Conservation (phyloP, 1,140 invertebrate species). For the Pseudomyrmex sp. region DNA sequence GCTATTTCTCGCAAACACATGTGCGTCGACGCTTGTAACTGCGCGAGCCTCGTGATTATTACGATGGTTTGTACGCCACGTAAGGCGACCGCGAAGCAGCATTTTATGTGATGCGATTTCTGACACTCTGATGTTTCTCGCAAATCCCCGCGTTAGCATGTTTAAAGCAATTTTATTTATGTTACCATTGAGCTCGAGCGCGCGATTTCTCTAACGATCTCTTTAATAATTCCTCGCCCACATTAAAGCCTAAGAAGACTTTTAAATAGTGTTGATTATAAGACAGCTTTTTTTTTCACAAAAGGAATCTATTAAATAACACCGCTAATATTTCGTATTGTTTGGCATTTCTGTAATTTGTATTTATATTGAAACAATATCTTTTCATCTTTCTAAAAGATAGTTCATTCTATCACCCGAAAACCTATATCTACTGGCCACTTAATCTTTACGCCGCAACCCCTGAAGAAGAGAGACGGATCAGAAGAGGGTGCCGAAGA, state of each 20-base stretch:
- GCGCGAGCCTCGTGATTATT: not conserved
- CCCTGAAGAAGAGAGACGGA: conserved; percentile 39
- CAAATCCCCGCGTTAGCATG: not conserved
- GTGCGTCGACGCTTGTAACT: conserved; percentile 13
- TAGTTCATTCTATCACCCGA: not conserved
- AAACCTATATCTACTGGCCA: conserved; percentile 50
- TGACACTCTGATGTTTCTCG: not conserved
- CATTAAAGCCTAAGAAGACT: not conserved
- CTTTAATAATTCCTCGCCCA: not conserved
- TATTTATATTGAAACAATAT: conserved; percentile 3
- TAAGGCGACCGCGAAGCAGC: not conserved
- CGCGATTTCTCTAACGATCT: not conserved
- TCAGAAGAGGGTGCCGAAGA: conserved; percentile 70
- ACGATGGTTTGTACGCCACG: not conserved
- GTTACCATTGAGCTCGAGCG: not conserved
- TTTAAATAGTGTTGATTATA: not conserved
- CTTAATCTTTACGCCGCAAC: conserved; percentile 63
- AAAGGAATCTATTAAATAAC: not conserved
- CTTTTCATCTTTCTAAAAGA: conserved; percentile 9
- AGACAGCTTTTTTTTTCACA: not conserved
- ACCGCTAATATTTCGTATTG: not conserved
- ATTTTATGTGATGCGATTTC: not conserved
- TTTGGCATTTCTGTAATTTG: not conserved
- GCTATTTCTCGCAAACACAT: conserved; percentile 26
- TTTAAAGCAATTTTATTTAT: not conserved